Base-by-base conservation (phyloP, 2,888 invertebrate genomes). In the Lepidochrysops patricia region DNA sequence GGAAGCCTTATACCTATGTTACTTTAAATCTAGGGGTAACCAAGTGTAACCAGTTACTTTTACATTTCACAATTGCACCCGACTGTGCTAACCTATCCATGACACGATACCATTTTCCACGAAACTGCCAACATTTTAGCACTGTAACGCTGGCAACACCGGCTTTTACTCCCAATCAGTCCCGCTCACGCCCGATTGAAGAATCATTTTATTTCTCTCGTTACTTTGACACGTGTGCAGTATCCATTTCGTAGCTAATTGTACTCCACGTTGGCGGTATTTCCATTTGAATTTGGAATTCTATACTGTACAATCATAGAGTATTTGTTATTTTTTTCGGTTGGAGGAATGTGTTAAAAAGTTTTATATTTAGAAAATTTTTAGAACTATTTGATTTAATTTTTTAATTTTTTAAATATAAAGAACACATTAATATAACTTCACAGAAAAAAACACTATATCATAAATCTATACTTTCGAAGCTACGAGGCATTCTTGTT, bases 141-240 rank as follows among this genome's bases (percentile, higher is more conserved):
- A 54, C 15, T 54, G 15, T 29, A 29, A 29, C 23, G 23, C 9
- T 19, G 29, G 32, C 32, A 19, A 29, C 52, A 29, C 52, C 15
- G 52, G 62, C 50, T 52, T 63, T 64, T 64, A 58, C 61, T 49
- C 64, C 63, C 69, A 70, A 71, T 71, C 68, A 70, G 61, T 60
- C 63, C 63, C 68, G 66, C 63, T 66, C 67, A 62, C 65, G 64
- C 66, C 66, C 70, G 67, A 70, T 70, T 67, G 67, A 64, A 63
- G 60, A 68, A 68, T 66, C 63, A 64, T 65, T 69, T 68, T 66
- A 67, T 66, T 66, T 63, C 64, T 62, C 65, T 64, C 63, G 63
- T 63, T 65, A 63, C 63, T 66, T 61, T 64, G 64, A 64, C 63
- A 54, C 29, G 23, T 54, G 50, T 50, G 32, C 54, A 27, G 29